phyloP scores from a whole-genome alignment of 2,888 invertebrate genomes.

The Lordiphosa fenestrarum region DNA sequence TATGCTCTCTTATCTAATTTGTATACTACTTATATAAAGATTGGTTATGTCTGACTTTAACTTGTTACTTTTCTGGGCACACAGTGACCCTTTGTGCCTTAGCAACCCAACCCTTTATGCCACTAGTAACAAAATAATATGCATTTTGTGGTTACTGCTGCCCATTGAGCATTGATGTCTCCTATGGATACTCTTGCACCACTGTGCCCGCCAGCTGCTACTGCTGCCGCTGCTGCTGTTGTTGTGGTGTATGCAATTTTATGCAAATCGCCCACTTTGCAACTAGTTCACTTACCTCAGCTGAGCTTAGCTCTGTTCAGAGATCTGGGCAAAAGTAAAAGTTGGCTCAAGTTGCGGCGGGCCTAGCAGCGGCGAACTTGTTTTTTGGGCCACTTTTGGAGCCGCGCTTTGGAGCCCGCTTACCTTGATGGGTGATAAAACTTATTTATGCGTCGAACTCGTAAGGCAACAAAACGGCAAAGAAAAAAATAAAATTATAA shows the following conservation, averaged over 20 bases:
- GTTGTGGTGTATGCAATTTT: conserved; percentile 44
- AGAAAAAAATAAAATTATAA: background rate
- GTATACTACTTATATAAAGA: no score
- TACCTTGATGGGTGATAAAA: conserved; percentile 75
- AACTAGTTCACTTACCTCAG: conserved; percentile 65
- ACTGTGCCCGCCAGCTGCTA: conserved; percentile 17
- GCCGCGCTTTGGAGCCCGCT: conserved; percentile 41
- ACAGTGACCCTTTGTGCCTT: no score
- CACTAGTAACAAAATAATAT: no score
- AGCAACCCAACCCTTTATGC: no score
- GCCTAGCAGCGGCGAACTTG: conserved; percentile 39
- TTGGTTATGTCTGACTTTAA: no score
- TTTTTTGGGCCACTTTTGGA: conserved; percentile 47
- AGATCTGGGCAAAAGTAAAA: conserved; percentile 55
- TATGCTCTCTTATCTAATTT: no score
- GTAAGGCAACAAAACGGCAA: conserved; percentile 21
- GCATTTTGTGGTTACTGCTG: no score
- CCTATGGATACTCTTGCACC: background rate
- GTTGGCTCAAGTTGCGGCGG: conserved; percentile 46
- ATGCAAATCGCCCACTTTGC: conserved; percentile 62
- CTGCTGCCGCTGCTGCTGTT: no score
- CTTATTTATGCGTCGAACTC: conserved; percentile 57
- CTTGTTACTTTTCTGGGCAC: no score
- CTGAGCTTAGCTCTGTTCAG: conserved; percentile 21
- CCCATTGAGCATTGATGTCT: no score